phyloP scores from a whole-genome alignment of 2,888 invertebrate species.

The Cabera pusaria region DNA sequence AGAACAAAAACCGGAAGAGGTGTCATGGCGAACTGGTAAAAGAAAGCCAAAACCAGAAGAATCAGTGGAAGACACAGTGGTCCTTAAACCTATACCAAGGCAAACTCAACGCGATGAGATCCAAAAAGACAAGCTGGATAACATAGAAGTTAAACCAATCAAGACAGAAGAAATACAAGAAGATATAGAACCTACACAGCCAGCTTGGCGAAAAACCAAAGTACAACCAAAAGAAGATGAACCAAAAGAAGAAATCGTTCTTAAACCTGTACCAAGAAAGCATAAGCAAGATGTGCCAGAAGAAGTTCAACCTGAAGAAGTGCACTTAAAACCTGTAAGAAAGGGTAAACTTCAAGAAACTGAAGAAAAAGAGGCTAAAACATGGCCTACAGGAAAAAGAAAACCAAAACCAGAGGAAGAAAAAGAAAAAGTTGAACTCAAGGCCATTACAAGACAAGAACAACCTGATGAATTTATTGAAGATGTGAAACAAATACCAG shows the following conservation, averaged over 20 bases:
- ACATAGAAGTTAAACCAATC: conserved; percentile 7
- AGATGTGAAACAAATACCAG: conserved; percentile 49
- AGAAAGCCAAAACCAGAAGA: conserved; percentile 27
- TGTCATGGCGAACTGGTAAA: conserved; percentile 29
- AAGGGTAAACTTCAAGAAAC: conserved; percentile 24
- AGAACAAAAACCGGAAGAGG: conserved; percentile 53
- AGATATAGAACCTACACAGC: conserved; percentile 37
- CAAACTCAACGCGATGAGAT: conserved; percentile 45
- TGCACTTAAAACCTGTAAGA: conserved; percentile 29
- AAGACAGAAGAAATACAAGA: conserved; percentile 19
- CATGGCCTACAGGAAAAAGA: conserved; percentile 49
- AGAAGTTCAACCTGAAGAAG: conserved; percentile 61
- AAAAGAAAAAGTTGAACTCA: conserved; percentile 40
- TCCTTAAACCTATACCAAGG: conserved; percentile 45
- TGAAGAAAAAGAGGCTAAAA: conserved; percentile 39
- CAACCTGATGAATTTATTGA: conserved; percentile 41
- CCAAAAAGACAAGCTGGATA: conserved; percentile 17
- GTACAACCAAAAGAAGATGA: conserved; percentile 34
- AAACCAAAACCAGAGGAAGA: conserved; percentile 32
- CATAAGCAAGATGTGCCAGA: conserved; percentile 44
- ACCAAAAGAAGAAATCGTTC: conserved; percentile 55
- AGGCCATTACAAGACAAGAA: conserved; percentile 44
- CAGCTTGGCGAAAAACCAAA: conserved; percentile 23
- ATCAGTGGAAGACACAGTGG: conserved; percentile 45
- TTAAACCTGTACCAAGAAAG: conserved; percentile 49